phyloP scores from a whole-genome alignment of 2,113 vertebrate genomes.

The Alouatta palliata region DNA sequence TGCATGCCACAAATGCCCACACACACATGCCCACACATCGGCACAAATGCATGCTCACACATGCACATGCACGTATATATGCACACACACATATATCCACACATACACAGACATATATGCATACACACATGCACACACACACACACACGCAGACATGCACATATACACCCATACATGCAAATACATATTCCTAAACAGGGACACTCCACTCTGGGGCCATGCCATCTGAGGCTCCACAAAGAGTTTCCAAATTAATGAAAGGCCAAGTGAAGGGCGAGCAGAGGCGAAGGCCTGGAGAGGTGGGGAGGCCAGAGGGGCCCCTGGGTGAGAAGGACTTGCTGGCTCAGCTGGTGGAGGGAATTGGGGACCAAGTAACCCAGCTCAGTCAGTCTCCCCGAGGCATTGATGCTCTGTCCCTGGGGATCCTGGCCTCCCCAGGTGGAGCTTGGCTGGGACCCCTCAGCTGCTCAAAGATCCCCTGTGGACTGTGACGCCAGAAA shows the following conservation, averaged over 20 bases:
- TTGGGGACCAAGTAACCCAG: accelerated
- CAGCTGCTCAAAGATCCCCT: not conserved
- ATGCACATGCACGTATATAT: accelerated
- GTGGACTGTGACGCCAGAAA: not conserved
- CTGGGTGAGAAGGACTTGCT: not conserved
- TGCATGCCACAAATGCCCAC: not conserved
- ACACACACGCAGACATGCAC: accelerated
- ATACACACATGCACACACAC: not conserved
- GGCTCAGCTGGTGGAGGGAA: not conserved
- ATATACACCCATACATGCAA: not conserved
- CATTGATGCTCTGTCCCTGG: accelerated
- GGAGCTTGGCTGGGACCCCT: not conserved
- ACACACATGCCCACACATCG: accelerated
- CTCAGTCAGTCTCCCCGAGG: accelerated
- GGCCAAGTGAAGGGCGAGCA: not conserved
- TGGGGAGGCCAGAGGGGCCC: no score
- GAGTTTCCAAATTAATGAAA: not conserved
- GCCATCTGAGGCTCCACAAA: not conserved
- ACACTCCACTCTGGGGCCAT: no score
- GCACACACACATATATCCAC: accelerated
- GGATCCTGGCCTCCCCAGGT: accelerated
- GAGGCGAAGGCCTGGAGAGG: not conserved
- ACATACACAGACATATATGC: not conserved
- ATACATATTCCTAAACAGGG: not conserved
- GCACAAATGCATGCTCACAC: not conserved